phyloP scores from a whole-genome alignment of 2,888 invertebrate genomes.

The Spodoptera exigua region DNA sequence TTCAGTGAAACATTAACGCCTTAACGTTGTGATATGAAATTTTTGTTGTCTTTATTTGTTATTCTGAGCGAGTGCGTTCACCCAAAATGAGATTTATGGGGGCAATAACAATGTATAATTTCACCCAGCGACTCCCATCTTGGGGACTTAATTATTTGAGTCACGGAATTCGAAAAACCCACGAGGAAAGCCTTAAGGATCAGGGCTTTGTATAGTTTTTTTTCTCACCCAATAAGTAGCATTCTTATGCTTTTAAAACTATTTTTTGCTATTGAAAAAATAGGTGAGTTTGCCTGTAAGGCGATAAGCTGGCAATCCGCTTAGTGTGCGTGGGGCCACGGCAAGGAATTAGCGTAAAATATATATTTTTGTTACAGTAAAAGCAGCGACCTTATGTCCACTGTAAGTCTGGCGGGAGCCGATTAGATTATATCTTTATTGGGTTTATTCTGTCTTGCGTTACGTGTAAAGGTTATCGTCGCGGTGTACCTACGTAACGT shows the following conservation, averaged over 20 bases:
- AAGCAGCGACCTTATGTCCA: conserved; percentile 24
- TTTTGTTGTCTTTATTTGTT: conserved; percentile 74
- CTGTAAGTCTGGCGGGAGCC: conserved; percentile 57
- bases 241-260: conserved; percentile 75
- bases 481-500: conserved; percentile 11
- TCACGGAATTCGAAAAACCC: conserved; percentile 87
- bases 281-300: conserved; percentile 81
- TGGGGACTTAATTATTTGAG: conserved; percentile 87
- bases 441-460: conserved; percentile 34
- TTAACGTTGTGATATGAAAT: conserved; percentile 65
- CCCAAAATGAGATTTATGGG: conserved; percentile 86
- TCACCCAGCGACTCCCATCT: conserved; percentile 80
- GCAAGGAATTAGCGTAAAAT: conserved; percentile 81
- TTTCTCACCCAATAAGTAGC: conserved; percentile 71
- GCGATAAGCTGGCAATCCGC: conserved; percentile 87
- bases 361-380: conserved; percentile 80
- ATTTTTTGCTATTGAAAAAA: conserved; percentile 84
- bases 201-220: conserved; percentile 81
- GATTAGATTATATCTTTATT: conserved; percentile 49
- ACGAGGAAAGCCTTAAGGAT: conserved; percentile 83
- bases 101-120: conserved; percentile 87
- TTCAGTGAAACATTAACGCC: conserved; percentile 43
- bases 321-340: conserved; percentile 80
- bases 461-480: conserved; percentile 24
- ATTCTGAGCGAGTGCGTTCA: conserved; percentile 80